Evolutionary conservation across 2,888 invertebrate species (phyloP).

Genomic region (Liopterus haemorrhoidalis): DNA sequence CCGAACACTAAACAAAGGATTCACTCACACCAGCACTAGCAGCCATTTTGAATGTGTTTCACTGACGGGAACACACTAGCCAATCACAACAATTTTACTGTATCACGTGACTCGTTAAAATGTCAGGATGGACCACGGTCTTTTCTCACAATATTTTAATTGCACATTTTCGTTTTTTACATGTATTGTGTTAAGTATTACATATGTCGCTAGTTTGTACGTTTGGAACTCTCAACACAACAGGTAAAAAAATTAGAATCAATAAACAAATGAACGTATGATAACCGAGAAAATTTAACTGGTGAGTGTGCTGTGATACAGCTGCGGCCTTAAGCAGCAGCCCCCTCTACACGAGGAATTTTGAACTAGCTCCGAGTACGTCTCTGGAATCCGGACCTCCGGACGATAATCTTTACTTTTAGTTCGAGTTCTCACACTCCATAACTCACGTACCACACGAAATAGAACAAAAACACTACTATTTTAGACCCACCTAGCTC

Average conservation of each 20-base stretch:
- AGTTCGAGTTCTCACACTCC: too few species aligned
- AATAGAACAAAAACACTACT: too few species aligned
- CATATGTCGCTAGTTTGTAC: conserved; percentile 83
- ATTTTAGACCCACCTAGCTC: too few species aligned
- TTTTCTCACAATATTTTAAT: conserved; percentile 41
- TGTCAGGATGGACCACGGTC: conserved; percentile 38
- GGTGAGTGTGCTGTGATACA: conserved; percentile 24
- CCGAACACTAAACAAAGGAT: conserved; percentile 73
- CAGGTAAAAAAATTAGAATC: conserved; percentile 51
- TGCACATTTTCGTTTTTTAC: conserved; percentile 62
- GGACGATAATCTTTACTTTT: too few species aligned
- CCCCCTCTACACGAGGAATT: conserved; percentile 15
- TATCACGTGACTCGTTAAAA: conserved; percentile 42
- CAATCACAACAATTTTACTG: conserved; percentile 35
- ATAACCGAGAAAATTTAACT: conserved; percentile 18
- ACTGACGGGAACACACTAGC: conserved; percentile 35
- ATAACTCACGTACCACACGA: too few species aligned
- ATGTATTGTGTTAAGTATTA: conserved; percentile 68
- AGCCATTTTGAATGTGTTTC: conserved; percentile 74
- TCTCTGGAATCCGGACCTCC: neutral
- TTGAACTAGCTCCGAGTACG: neutral
- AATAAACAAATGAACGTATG: conserved; percentile 17
- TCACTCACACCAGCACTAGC: conserved; percentile 72
- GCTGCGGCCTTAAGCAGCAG: conserved; percentile 16
- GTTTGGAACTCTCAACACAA: conserved; percentile 73